A percentile compares a stretch with the other conserved stretches of the same genome.
Evolutionary conservation across 1,140 invertebrate genomes (phyloP).

Genomic region (Sinella curviseta): DNA sequence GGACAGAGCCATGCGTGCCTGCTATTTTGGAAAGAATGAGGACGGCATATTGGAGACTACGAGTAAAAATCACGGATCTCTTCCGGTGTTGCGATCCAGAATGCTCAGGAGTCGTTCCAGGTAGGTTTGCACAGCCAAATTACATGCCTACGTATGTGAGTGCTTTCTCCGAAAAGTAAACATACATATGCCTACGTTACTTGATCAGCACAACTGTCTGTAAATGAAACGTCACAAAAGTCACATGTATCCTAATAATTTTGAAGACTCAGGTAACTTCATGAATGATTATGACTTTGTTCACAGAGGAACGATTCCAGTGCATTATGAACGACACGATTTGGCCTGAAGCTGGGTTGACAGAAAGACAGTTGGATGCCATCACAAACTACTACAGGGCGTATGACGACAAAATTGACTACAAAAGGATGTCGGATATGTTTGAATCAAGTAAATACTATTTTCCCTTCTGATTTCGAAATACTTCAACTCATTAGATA

Average conservation of each 20-base stretch:
- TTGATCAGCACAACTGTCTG: too few relatives aligned
- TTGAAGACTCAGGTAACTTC: too few relatives aligned
- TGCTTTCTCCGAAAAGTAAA: too few relatives aligned
- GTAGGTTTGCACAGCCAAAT: slow-evolving; percentile 33
- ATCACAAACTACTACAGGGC: slow-evolving; percentile 48
- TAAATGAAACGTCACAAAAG: too few relatives aligned
- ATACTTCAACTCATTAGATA: not conserved
- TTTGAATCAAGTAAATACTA: slow-evolving; percentile 45
- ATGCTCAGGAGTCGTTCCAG: slow-evolving; percentile 42
- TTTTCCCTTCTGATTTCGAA: not conserved
- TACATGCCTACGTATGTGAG: too few relatives aligned
- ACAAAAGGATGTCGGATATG: slow-evolving; percentile 47
- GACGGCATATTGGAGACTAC: slow-evolving; percentile 43
- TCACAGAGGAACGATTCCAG: slow-evolving; percentile 44
- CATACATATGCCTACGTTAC: too few relatives aligned
- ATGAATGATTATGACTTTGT: not conserved
- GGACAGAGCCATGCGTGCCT: slow-evolving; percentile 45
- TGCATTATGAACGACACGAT: slow-evolving; percentile 40
- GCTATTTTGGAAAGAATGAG: slow-evolving; percentile 45
- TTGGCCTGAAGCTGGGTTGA: slow-evolving; percentile 46
- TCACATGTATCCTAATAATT: too few relatives aligned
- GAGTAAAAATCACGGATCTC: slow-evolving; percentile 43
- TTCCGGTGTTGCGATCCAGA: slow-evolving; percentile 46
- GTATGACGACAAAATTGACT: slow-evolving; percentile 46
- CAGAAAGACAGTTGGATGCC: slow-evolving; percentile 44